phyloP scores from a whole-genome alignment of 2,113 vertebrate species.

The Diadophis punctatus region DNA sequence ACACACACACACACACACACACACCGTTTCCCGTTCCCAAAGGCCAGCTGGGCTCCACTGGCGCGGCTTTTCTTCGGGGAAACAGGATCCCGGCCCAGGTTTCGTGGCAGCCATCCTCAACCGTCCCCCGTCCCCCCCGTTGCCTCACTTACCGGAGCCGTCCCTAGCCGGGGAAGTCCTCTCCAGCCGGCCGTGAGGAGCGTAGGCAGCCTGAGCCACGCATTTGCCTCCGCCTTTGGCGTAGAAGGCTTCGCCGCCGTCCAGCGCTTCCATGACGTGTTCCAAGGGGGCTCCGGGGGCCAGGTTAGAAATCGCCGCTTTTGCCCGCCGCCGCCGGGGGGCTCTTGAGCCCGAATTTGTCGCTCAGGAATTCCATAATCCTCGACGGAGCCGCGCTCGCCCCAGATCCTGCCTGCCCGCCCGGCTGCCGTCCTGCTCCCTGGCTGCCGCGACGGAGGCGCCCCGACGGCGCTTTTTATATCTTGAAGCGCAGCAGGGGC shows the following conservation, averaged over 20 bases:
- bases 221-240: conserved; percentile 86
- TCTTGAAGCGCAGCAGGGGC: conserved; percentile 68
- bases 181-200: conserved; percentile 76
- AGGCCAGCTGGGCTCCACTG: background rate
- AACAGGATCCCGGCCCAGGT: background rate
- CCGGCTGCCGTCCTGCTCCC: conserved; percentile 2
- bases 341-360: conserved; percentile 91
- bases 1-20: too few species aligned
- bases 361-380: conserved; percentile 96
- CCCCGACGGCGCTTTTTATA: conserved; percentile 83
- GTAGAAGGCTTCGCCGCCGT: conserved; percentile 86
- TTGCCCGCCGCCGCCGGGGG: conserved; percentile 78
- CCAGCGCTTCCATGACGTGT: conserved; percentile 94
- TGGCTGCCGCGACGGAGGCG: conserved; percentile 58
- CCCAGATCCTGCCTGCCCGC: conserved; percentile 29
- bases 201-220: conserved; percentile 78
- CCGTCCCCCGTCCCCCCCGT: fast-evolving
- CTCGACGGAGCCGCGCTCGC: conserved; percentile 48
- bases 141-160: conserved; percentile 74
- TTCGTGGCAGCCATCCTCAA: background rate
- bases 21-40: background rate
- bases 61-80: background rate
- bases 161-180: conserved; percentile 86
- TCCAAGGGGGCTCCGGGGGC: conserved; percentile 81
- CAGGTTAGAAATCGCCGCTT: conserved; percentile 90